Evolutionary conservation across 2,888 invertebrate species (phyloP), one percentile per base, ranked within the genome.

Genomic region (Acrobasis repandana): DNA sequence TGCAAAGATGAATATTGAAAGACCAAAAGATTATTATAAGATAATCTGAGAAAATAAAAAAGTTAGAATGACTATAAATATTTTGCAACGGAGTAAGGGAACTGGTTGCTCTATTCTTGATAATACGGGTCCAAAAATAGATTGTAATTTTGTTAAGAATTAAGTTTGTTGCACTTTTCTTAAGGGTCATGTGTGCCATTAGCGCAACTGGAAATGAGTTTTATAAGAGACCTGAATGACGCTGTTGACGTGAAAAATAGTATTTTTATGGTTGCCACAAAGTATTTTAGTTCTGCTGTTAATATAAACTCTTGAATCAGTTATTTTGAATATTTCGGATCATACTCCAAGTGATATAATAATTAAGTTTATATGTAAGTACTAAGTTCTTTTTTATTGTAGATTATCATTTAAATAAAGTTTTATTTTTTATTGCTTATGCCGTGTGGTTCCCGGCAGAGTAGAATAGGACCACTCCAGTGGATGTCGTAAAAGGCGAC

Each of bases 61-160:
- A 15, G 34, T 38, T 20, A 54, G 18, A 54, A 57, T 57, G 57
- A 57, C 57, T 57, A 57, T 57, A 57, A 57, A 57, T 57, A 57
- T 57, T 52, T 48, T 57, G 48, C 57, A 57, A 57, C 57, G 47
- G 34, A 48, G 47, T 48, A 57, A 56, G 18, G 34, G 34, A 57
- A 57, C 57, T 16, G 48, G 57, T 57, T 47, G 33, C n/a, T 8
- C 16, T 52, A 52, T 52, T 52, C 52, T 52, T 38, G 54, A 38
- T 54, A 9, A 4, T 54, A 36, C 38, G 54, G n/a, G 54, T 11
- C 16, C 54, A 20, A 54, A 54, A 54, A 54, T 54, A 54, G 54
- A 54, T 36, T 54, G 54, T 54, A 54, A 54, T 54, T 54, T 54
- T 36, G 54, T 54, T 43, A 54, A 54, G 54, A 54, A 54, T 38